phyloP scores from a whole-genome alignment of 2,888 invertebrate genomes.

The Andrena bucephala region DNA sequence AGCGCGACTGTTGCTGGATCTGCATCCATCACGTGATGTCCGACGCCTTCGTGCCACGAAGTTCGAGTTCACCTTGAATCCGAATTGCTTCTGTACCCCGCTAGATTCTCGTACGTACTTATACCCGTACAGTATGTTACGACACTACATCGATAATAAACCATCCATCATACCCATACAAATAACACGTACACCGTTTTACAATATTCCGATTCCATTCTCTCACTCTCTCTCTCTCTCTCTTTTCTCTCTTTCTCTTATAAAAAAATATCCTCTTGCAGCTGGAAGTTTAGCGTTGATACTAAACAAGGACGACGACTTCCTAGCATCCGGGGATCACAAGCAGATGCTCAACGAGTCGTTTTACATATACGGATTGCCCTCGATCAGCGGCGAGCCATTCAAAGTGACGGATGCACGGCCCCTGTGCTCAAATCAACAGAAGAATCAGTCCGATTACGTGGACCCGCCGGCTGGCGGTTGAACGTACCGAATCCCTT shows the following conservation, averaged over 20 bases:
- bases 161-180: constrained; percentile 16
- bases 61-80: constrained; percentile 73
- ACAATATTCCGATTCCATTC: constrained; percentile 12
- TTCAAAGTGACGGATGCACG: constrained; percentile 71
- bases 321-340: constrained; percentile 56
- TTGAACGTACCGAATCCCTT: constrained; percentile 23
- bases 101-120: constrained; percentile 78
- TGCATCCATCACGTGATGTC: constrained; percentile 66
- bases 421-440: constrained; percentile 65
- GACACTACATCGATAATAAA: constrained; percentile 21
- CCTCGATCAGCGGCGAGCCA: constrained; percentile 69
- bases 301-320: constrained; percentile 67
- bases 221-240: not conserved
- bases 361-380: constrained; percentile 73
- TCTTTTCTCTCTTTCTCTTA: not conserved
- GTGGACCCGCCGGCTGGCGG: constrained; percentile 31
- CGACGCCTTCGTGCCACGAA: constrained; percentile 72
- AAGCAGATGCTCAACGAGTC: constrained; percentile 69
- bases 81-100: constrained; percentile 77
- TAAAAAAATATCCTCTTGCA: constrained; percentile 65
- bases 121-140: not conserved
- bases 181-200: constrained; percentile 26
- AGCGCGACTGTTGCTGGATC: constrained; percentile 77
- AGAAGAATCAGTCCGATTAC: constrained; percentile 31
- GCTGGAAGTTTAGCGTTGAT: constrained; percentile 79